Base-by-base conservation (phyloP, 1,140 invertebrate genomes). In the Plectrocnemia conspersa region DNA sequence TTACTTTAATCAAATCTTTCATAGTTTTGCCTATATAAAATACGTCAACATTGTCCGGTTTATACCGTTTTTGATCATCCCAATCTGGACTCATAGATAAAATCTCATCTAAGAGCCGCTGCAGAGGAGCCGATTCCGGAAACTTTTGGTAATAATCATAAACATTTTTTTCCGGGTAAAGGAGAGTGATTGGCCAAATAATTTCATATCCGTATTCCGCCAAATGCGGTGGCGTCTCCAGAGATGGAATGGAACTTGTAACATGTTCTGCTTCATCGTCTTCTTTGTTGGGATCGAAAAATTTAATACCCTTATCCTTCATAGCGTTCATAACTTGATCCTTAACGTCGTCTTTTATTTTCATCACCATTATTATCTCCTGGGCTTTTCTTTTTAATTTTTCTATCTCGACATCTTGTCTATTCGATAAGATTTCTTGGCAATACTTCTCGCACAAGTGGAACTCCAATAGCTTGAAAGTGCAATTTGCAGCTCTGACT, bases 31-130 rank as follows among this genome's bases (percentile, higher is more conserved):
- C 47, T n/a, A 50, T 50, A 25, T 50, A 50, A 36, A 89, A 94
- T 13, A 94, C 74, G 71, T 83, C 80, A 25, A 95, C 65, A 38
- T 72, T 82, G 4, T 79, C 71, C 6, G 75, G 58, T 36, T 65
- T 80, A 67, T 95, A 96, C 62, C 82, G 81, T 35, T 74, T 71
- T 1, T 85, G 71, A 42, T 59, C 64, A 70, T 97, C 93, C 88
- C 91, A 94, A 3, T 79, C 76, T 18, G 85, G 76, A 47, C 75
- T 70, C 19, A 82, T 81, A 22, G 76, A 75, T 69, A 96, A 92
- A 54, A 96, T 71, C 27, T 76, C 68, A 29, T 68, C 64, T 19
- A 76, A 56, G 23, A 74, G 69, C 25, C 58, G 64, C 2, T 56
- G 10, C 23, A 76, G 59, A 0, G 68, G 62, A 1, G 68, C 64